Base-by-base conservation (phyloP, 2,888 invertebrate species). In the Agrilus biguttatus region DNA sequence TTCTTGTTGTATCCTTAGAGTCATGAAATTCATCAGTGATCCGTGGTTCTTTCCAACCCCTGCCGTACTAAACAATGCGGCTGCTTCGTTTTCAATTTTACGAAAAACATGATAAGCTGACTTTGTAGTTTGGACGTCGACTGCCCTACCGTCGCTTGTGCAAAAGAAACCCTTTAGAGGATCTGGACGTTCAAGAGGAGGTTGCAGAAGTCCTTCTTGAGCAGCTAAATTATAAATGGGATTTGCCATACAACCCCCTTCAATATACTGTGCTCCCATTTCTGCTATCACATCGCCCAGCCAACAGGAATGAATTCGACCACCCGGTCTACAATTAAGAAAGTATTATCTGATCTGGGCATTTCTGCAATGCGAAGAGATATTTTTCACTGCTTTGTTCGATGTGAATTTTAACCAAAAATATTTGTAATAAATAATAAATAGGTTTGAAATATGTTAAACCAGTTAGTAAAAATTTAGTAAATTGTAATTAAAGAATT, bases 251-350 rank as follows among this genome's bases (percentile, higher is more conserved):
- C 80, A 78, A 37, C 81, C 81, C 23, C 83, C 81, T 51, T 74
- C 73, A 49, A 85, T 81, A 73, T 76, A 79, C 51, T 80, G 78
- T 1, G 83, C 81, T 1, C 85, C 85, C 73, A 85, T 73, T 63
- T 85, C 85, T 23, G 83, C 83, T 14, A 80, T 77, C 0, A 79
- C 74, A 55, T 84, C 83, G 36, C 83, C 83, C 40, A 85, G 68
- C 76, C 80, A 81, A 60, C 82, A 81, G 0, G 84, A 82, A 60
- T 82, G 83, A 36, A 85, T 81, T 47, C 85, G 71, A 41, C 85
- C 85, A 28, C 85, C 85, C 47, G 80, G 83, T 53, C 84, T 82
- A 61, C 41, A 48, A 47, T 34, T 33, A 36, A 12, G 35, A 36
- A 41, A 21, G 19, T 8, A 41, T 28, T 28, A 10, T 28, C 5